Conservation (phyloP, 2,888 invertebrate genomes). For the Smittia sp. region DNA sequence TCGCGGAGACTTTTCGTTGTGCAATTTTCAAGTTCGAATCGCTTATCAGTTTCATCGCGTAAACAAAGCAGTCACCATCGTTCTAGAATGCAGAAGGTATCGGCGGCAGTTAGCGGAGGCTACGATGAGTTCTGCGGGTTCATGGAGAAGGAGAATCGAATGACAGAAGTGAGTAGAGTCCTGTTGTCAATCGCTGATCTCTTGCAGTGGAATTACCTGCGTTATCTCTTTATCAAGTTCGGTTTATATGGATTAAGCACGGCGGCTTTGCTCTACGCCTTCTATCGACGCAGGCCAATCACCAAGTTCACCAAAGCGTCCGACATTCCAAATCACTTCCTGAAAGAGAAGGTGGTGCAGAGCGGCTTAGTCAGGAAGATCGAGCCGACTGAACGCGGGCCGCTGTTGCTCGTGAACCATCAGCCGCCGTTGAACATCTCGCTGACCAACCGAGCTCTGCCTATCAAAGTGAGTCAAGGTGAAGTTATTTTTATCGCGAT, state of each 20-base stretch:
- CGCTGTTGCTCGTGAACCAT: conserved; percentile 57
- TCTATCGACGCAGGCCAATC: conserved; percentile 62
- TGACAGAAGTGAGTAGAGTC: conserved; percentile 19
- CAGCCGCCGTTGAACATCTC: conserved; percentile 59
- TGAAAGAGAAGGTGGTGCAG: conserved; percentile 56
- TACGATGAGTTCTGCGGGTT: not conserved
- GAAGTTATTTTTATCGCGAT: not conserved
- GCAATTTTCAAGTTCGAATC: not conserved
- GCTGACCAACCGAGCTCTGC: conserved; percentile 48
- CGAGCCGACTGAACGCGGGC: conserved; percentile 55
- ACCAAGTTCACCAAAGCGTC: conserved; percentile 61
- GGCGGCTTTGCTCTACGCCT: conserved; percentile 57
- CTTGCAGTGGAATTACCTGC: not conserved
- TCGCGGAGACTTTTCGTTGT: too few relatives aligned
- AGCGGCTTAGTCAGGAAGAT: conserved; percentile 57
- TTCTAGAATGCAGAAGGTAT: not conserved
- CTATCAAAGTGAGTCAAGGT: conserved; percentile 57
- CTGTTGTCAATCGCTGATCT: not conserved
- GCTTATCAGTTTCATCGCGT: too few relatives aligned
- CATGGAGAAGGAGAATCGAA: conserved; percentile 13
- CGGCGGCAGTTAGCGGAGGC: not conserved
- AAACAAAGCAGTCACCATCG: not conserved
- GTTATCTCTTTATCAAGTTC: conserved; percentile 48
- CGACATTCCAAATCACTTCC: conserved; percentile 60
- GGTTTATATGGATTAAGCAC: conserved; percentile 61